Evolutionary conservation across 2,888 invertebrate species (phyloP), one percentile per base, ranked within the genome.

Genomic region (Tanaodytes sp.): DNA sequence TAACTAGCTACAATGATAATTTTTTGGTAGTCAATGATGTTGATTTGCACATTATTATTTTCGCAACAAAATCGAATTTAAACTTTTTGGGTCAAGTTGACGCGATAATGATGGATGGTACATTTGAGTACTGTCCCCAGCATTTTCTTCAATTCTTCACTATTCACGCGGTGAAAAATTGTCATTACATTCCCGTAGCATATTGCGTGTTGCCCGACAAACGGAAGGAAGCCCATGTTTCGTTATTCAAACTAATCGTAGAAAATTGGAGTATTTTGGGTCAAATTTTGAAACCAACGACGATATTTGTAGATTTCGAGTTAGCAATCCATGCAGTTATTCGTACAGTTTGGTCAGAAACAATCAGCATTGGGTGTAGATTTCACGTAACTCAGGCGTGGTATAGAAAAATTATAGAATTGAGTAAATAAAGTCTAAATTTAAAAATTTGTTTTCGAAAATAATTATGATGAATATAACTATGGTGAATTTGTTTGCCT

Each of bases 81-180:
- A 31, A 30, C 11, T 2, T 46, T 12, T 31, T 46, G 16, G 31
- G 30, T 30, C 3, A 8, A 11, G 31, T 16, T 2, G 18, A 31
- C 2, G 31, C 14, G 31, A 46, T 46, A 9, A 16, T 46, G 31
- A 46, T 46, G 46, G 31, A 46, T 16, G 46, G 31, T 16, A 46
- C 46, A 4, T 46, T 30, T 46, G 16, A 31, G 15, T 46, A 46
- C 16, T 46, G 46, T 31, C 8, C 40, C 2, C 40, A 20, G 8
- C 40, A 40, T 9, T 27, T 27, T 27, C n/a, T 11, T n/a, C 36
- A 36, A 36, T 12, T 36, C n/a, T 36, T 36, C n/a, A 36, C 36
- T 4, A 36, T 27, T 6, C 27, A 27, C 9, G 27, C 27, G 5
- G 9, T 27, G 27, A 4, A 27, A 27, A 27, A 27, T 27, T n/a